Evolutionary conservation across 2,888 invertebrate species (phyloP).

Genomic region (Girardia tigrina): DNA sequence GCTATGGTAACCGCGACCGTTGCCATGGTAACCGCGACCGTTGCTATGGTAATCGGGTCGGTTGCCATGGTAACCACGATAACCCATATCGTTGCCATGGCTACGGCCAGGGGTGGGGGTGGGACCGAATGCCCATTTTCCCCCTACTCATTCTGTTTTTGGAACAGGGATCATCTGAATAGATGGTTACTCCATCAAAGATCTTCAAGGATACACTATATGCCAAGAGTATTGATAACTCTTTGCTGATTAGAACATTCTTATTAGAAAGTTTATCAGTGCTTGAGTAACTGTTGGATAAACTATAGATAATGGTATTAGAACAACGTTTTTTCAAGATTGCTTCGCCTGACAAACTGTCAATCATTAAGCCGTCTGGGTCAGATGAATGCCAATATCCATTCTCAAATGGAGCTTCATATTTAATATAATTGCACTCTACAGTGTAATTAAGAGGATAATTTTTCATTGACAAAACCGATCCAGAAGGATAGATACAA

Average conservation of each 20-base stretch:
- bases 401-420: not conserved
- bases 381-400: not conserved
- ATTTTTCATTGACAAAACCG: slow-evolving; percentile 6
- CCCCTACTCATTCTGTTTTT: too few relatives aligned
- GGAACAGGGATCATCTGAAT: not conserved
- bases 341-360: not conserved
- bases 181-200: not conserved
- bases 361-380: not conserved
- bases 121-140: too few relatives aligned
- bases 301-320: not conserved
- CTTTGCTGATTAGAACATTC: not conserved
- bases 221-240: not conserved
- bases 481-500: not conserved
- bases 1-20: too few relatives aligned
- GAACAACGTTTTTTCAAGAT: not conserved
- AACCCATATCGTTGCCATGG: too few relatives aligned
- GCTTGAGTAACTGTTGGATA: not conserved
- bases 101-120: too few relatives aligned
- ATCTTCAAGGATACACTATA: not conserved
- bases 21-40: too few relatives aligned
- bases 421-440: not conserved
- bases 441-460: not conserved
- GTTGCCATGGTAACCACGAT: too few relatives aligned
- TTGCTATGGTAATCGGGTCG: too few relatives aligned
- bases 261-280: not conserved